phyloP scores from a whole-genome alignment of 2,797 vertebrate genomes.

The Onychomys arenicola region DNA sequence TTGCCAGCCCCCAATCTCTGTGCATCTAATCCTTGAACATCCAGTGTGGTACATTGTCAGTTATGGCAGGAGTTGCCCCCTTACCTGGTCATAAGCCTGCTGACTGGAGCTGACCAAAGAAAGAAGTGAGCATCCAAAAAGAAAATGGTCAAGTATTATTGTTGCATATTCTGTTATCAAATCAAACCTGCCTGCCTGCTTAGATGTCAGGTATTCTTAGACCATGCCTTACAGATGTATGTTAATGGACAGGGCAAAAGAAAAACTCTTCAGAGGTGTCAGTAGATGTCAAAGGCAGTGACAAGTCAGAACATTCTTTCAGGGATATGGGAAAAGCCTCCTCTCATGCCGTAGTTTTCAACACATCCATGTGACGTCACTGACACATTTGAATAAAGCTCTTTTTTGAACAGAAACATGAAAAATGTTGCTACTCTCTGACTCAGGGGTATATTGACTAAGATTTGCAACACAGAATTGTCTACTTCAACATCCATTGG shows the following conservation, averaged over 20 bases:
- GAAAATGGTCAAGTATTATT: neutral
- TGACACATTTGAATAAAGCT: neutral
- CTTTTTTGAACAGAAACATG: neutral
- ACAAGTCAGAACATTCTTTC: neutral
- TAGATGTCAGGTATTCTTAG: constrained; percentile 1
- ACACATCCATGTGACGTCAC: neutral
- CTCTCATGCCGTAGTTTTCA: neutral
- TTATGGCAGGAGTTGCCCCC: rapidly evolving
- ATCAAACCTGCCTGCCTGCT: constrained; percentile 50
- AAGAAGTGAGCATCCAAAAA: neutral
- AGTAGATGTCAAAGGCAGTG: neutral
- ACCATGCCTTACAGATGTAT: neutral
- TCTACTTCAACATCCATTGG: neutral
- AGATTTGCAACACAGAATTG: constrained; percentile 45
- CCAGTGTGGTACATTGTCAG: rapidly evolving
- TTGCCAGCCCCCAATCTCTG: neutral
- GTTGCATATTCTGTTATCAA: neutral
- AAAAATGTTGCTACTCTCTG: neutral
- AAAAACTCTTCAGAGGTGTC: neutral
- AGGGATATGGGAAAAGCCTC: neutral
- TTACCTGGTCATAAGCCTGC: neutral
- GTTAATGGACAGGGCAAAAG: neutral
- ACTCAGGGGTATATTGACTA: neutral
- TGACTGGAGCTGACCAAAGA: neutral
- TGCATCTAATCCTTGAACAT: neutral